Evolutionary conservation across 2,888 invertebrate species (phyloP).

Genomic region (Agonopterix subpropinquella): DNA sequence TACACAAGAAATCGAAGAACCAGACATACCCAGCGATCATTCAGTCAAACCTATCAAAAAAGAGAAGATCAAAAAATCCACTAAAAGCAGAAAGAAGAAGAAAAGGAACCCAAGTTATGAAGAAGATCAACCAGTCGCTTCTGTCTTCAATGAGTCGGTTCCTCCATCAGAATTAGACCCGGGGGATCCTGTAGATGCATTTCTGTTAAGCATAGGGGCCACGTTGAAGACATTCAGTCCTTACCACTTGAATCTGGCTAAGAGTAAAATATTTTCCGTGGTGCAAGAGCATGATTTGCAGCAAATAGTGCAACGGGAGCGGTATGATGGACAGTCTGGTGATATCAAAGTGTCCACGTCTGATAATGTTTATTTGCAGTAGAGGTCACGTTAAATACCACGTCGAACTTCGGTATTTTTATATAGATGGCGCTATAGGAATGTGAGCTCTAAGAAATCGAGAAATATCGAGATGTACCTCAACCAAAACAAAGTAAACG

Average conservation of each 20-base stretch:
- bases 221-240: constrained; percentile 59
- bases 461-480: too few relatives aligned
- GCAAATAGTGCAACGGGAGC: constrained; percentile 53
- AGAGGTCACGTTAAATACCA: not conserved
- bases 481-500: too few relatives aligned
- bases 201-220: constrained; percentile 56
- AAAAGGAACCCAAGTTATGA: constrained; percentile 22
- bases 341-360: constrained; percentile 33
- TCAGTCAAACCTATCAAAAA: constrained; percentile 17
- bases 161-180: constrained; percentile 37
- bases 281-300: constrained; percentile 67
- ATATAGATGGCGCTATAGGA: too few relatives aligned
- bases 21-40: constrained; percentile 2
- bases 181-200: constrained; percentile 57
- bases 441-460: too few relatives aligned
- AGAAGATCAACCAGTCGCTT: constrained; percentile 16
- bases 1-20: not conserved
- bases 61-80: constrained; percentile 16
- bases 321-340: constrained; percentile 15
- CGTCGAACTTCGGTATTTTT: too few relatives aligned
- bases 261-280: constrained; percentile 61
- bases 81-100: constrained; percentile 12
- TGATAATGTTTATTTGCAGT: constrained; percentile 25
- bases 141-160: constrained; percentile 24
- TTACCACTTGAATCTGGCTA: constrained; percentile 63